Conservation (phyloP, 2,888 invertebrate genomes). For the Ditylenchus weischeri region DNA sequence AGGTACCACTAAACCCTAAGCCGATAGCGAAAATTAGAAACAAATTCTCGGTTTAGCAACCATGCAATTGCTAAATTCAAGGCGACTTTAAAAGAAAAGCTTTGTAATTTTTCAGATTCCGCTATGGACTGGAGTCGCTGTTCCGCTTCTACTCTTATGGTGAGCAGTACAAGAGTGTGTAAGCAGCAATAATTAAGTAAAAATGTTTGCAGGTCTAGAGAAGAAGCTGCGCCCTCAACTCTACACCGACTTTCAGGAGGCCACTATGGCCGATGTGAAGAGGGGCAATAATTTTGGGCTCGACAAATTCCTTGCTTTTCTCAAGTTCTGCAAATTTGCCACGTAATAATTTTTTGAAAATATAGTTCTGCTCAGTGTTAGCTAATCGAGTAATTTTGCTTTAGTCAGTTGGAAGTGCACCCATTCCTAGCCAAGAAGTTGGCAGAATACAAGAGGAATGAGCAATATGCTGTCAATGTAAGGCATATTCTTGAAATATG, state of each 20-base stretch:
- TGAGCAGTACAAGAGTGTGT: slow-evolving; percentile 58
- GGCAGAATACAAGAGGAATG: slow-evolving; percentile 61
- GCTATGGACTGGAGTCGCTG: slow-evolving; percentile 68
- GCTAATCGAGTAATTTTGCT: slow-evolving; percentile 24
- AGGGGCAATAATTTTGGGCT: slow-evolving; percentile 89
- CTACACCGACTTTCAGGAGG: slow-evolving; percentile 87
- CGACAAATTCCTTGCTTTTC: slow-evolving; percentile 98
- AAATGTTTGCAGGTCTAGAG: slow-evolving; percentile 69
- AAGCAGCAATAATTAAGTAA: too few relatives aligned
- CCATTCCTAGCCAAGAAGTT: slow-evolving; percentile 60
- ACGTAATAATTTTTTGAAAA: not conserved
- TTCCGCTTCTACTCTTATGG: slow-evolving; percentile 92
- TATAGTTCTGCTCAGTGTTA: too few relatives aligned
- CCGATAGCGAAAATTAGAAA: too few relatives aligned
- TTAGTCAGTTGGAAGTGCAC: slow-evolving; percentile 65
- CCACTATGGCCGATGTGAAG: slow-evolving; percentile 47
- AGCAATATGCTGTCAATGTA: slow-evolving; percentile 53
- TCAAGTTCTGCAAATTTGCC: slow-evolving; percentile 70
- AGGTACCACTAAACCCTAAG: too few relatives aligned
- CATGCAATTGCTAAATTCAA: too few relatives aligned
- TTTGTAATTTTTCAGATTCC: slow-evolving; percentile 39
- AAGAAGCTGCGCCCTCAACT: slow-evolving; percentile 89
- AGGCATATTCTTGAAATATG: not conserved
- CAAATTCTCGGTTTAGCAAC: too few relatives aligned
- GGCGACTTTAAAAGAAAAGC: too few relatives aligned